Evolutionary conservation across 2,113 vertebrate genomes (phyloP).

Genomic region (Nothocercus nigrocapillus): DNA sequence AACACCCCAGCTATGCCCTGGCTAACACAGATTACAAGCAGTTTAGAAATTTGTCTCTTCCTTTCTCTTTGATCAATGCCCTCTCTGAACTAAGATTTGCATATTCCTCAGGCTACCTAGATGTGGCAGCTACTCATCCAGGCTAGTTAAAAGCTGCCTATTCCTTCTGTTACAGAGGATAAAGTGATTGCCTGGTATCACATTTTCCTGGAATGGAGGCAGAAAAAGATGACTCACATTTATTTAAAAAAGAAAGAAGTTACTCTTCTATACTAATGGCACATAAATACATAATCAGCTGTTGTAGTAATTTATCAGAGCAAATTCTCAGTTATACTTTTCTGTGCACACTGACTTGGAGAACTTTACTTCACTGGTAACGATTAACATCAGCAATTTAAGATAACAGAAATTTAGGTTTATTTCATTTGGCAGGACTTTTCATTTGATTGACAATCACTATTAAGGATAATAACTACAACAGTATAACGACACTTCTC

Average conservation of each 20-base stretch:
- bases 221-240: background rate
- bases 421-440: background rate
- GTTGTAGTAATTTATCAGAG: background rate
- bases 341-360: background rate
- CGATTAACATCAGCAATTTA: background rate
- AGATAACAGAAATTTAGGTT: background rate
- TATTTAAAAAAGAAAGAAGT: background rate
- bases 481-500: background rate
- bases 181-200: background rate
- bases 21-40: background rate
- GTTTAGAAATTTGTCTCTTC: background rate
- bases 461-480: background rate
- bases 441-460: background rate
- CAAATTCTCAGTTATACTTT: background rate
- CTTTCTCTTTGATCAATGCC: background rate
- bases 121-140: background rate
- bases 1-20: background rate
- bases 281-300: background rate
- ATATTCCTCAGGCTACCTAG: background rate
- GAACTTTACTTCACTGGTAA: background rate
- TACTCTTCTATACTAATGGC: background rate
- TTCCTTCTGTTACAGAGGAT: background rate
- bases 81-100: background rate
- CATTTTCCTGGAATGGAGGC: background rate
- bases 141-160: background rate